A percentile compares a stretch with the other conserved stretches of the same genome.
Evolutionary conservation across 2,797 vertebrate species (phyloP).

Genomic region (Antrozous pallidus): DNA sequence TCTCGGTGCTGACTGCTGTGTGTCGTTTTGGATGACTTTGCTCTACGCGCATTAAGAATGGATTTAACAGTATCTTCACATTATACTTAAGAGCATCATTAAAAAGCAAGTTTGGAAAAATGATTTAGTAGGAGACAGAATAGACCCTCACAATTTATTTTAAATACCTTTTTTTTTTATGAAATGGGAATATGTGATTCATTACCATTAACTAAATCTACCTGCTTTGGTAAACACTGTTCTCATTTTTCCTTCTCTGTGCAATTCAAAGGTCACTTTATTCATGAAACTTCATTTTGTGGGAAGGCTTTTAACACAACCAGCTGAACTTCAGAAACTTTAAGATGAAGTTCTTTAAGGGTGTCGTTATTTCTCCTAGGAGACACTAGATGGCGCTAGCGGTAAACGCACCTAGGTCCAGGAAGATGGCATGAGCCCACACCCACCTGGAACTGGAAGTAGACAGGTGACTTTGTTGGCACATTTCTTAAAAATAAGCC

Average conservation of each 20-base stretch:
- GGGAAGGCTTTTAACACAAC: neutral
- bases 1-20: neutral
- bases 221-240: neutral
- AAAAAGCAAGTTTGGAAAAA: neutral
- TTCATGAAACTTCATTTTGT: neutral
- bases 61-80: neutral
- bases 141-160: neutral
- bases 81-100: neutral
- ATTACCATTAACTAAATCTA: too few species aligned
- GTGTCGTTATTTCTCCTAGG: neutral
- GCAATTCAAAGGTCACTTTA: neutral
- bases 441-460: neutral
- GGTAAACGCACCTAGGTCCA: neutral
- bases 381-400: conserved; percentile 50
- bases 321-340: neutral
- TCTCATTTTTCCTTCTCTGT: neutral
- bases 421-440: fast-evolving
- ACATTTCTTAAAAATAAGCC: neutral
- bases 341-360: neutral
- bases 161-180: neutral
- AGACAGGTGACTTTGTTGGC: neutral
- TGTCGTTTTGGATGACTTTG: neutral
- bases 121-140: neutral
- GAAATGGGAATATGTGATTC: neutral
- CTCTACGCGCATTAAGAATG: neutral